Percentiles rank a stretch among this genome's conserved stretches.
Conservation (phyloP, 2,797 vertebrate genomes). For the Sebastes alutus region DNA sequence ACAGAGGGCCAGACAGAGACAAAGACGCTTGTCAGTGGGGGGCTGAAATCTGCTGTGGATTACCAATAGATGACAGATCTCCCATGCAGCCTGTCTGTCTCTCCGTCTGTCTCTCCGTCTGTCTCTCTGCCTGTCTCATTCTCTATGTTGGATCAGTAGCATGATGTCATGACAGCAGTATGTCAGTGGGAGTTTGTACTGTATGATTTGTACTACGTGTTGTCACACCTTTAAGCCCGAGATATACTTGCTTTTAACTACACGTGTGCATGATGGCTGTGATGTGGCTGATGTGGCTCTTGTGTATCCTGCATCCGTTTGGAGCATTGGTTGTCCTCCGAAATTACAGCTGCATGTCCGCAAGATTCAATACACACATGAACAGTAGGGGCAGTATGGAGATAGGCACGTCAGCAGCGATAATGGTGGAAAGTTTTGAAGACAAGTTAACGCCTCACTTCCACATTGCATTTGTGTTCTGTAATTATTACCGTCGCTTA, state of each 20-base stretch:
- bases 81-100: background rate
- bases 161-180: background rate
- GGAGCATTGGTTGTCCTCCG: too few relatives aligned
- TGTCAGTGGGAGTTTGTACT: too few relatives aligned
- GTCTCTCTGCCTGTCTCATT: background rate
- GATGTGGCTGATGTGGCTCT: too few relatives aligned
- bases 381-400: background rate
- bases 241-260: too few relatives aligned
- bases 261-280: background rate
- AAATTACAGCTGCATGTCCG: background rate
- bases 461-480: too few relatives aligned
- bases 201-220: too few relatives aligned
- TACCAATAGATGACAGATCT: slow-evolving; percentile 46
- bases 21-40: slow-evolving; percentile 34
- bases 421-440: too few relatives aligned
- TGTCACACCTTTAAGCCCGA: too few relatives aligned
- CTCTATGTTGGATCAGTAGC: slow-evolving; percentile 9
- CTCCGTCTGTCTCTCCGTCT: too few relatives aligned
- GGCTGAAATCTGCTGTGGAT: slow-evolving; percentile 47
- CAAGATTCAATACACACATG: background rate
- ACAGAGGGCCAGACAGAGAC: slow-evolving; percentile 27
- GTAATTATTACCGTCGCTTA: too few relatives aligned
- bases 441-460: too few relatives aligned
- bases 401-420: background rate
- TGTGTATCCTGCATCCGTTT: too few relatives aligned